Evolutionary conservation across 2,888 invertebrate species (phyloP).

Genomic region (Leptopilina myrica): DNA sequence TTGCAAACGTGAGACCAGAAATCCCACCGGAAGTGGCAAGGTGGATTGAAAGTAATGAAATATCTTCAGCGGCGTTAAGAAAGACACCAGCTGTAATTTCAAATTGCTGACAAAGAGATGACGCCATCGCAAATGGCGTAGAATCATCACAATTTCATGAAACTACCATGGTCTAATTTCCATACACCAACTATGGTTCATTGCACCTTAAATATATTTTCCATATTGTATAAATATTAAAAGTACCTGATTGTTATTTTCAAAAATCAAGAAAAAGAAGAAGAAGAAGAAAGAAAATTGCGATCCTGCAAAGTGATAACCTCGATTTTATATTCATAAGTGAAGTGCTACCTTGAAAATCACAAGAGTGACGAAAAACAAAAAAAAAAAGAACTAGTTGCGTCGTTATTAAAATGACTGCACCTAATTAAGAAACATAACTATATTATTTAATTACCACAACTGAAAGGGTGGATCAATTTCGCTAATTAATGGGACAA

Average conservation of each 20-base stretch:
- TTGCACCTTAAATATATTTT: neutral
- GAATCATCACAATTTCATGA: conserved; percentile 60
- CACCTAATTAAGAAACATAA: neutral
- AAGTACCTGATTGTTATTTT: conserved; percentile 31
- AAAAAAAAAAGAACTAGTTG: conserved; percentile 18
- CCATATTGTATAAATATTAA: neutral
- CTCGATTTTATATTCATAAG: conserved; percentile 8
- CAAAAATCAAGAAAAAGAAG: neutral
- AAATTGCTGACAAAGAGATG: conserved; percentile 69
- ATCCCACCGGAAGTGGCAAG: conserved; percentile 82
- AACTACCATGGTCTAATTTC: conserved; percentile 62
- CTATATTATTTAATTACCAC: neutral
- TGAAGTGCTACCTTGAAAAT: conserved; percentile 14
- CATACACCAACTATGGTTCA: neutral
- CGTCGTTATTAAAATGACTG: neutral
- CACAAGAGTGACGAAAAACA: neutral
- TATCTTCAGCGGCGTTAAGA: conserved; percentile 83
- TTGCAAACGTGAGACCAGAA: conserved; percentile 78
- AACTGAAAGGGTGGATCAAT: neutral
- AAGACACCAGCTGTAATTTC: conserved; percentile 56
- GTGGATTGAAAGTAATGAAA: conserved; percentile 85
- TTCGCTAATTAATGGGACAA: neutral
- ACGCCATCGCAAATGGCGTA: conserved; percentile 58
- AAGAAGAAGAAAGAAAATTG: neutral
- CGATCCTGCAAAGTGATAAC: conserved; percentile 23